Evolutionary conservation across 2,888 invertebrate species (phyloP).

Genomic region (Yponomeuta sedellus): DNA sequence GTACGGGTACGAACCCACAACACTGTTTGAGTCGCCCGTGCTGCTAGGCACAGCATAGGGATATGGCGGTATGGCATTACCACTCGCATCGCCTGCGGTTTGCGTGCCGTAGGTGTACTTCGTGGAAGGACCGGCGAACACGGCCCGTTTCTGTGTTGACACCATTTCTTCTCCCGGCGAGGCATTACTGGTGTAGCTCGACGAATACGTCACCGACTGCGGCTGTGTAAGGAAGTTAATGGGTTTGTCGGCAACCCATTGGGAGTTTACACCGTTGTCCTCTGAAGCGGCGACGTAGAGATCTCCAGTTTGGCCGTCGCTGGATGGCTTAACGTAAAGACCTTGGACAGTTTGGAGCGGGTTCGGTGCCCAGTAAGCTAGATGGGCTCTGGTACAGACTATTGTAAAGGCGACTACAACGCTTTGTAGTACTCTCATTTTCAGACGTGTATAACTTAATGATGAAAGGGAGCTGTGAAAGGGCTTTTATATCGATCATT

Average conservation of each 20-base stretch:
- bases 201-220: constrained; percentile 29
- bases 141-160: constrained; percentile 45
- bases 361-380: constrained; percentile 39
- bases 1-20: background rate
- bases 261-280: constrained; percentile 52
- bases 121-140: constrained; percentile 38
- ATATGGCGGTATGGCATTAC: background rate
- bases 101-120: constrained; percentile 35
- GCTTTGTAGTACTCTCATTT: constrained; percentile 20
- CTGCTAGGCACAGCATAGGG: background rate
- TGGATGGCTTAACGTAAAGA: constrained; percentile 59
- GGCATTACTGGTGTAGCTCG: constrained; percentile 26
- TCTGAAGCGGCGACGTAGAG: constrained; percentile 66
- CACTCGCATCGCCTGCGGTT: background rate
- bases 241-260: constrained; percentile 62
- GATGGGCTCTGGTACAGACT: constrained; percentile 30
- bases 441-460: background rate
- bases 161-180: constrained; percentile 35
- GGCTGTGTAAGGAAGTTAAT: constrained; percentile 46
- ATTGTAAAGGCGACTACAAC: constrained; percentile 23
- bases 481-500: background rate
- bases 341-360: constrained; percentile 61
- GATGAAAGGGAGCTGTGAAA: background rate
- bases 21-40: background rate
- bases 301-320: constrained; percentile 61